phyloP scores from a whole-genome alignment of 2,113 vertebrate genomes.

The Catharus bicknelli region DNA sequence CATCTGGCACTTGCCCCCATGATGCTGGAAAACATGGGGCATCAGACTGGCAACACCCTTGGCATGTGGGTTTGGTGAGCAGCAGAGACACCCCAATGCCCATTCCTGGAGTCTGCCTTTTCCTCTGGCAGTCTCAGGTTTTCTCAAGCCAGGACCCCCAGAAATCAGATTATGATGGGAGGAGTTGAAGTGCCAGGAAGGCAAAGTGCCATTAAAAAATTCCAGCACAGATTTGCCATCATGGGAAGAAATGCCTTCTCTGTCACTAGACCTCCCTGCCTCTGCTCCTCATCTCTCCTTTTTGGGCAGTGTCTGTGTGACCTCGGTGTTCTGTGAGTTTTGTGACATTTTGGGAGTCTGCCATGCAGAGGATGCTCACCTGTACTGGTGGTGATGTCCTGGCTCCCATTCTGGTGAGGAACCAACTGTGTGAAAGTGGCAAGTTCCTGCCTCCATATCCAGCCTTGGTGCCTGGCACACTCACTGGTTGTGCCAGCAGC shows the following conservation, averaged over 20 bases:
- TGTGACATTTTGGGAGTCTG: neutral
- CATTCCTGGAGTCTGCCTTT: neutral
- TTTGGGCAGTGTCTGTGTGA: neutral
- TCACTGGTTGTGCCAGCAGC: neutral
- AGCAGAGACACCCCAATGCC: neutral
- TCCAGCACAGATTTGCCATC: neutral
- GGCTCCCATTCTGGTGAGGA: neutral
- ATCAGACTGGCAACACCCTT: accelerated
- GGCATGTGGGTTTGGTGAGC: neutral
- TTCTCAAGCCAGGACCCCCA: neutral
- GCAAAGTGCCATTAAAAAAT: neutral
- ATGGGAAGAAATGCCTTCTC: neutral
- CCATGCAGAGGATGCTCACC: neutral
- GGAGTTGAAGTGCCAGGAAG: neutral
- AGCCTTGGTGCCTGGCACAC: neutral
- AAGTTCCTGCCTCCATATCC: neutral
- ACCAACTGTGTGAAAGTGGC: neutral
- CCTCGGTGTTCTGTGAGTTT: neutral
- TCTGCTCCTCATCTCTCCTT: neutral
- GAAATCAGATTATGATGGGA: neutral
- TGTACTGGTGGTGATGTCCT: neutral
- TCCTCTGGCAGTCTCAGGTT: neutral
- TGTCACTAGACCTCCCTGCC: neutral
- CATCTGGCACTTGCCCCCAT: neutral
- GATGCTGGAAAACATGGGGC: neutral